Conservation (phyloP, 2,797 vertebrate genomes). For the Anguilla pacifica region DNA sequence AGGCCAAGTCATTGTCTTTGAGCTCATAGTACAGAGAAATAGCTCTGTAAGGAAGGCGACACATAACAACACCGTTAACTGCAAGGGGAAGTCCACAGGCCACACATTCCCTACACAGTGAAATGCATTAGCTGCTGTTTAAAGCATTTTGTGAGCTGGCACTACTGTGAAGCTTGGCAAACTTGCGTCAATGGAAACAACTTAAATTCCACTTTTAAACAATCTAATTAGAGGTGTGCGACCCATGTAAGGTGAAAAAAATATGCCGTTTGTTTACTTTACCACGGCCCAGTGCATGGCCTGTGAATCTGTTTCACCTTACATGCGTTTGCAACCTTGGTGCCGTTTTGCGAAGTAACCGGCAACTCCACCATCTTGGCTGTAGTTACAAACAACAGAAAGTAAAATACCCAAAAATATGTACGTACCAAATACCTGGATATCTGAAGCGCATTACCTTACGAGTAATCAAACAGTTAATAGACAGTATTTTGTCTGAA, state of each 20-base stretch:
- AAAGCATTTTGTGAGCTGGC: background rate
- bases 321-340: too few species aligned
- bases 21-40: conserved; percentile 66
- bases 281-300: too few species aligned
- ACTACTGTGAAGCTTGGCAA: background rate
- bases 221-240: too few species aligned
- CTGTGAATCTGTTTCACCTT: too few species aligned
- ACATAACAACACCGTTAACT: conserved; percentile 28
- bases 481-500: background rate
- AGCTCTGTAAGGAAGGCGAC: conserved; percentile 49
- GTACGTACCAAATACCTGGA: background rate
- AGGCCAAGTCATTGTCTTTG: conserved; percentile 57
- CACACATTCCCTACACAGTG: conserved; percentile 3
- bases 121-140: background rate
- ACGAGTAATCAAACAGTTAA: background rate
- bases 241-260: too few species aligned
- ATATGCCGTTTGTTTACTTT: too few species aligned
- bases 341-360: background rate
- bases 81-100: background rate
- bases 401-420: background rate
- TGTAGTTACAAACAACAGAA: background rate
- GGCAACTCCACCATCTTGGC: background rate
- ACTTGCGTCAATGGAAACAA: background rate
- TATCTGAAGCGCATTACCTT: background rate
- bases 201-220: background rate